Percentiles rank a stretch among this genome's conserved stretches.
Evolutionary conservation across 2,888 invertebrate species (phyloP).

Genomic region (Achlya flavicornis): DNA sequence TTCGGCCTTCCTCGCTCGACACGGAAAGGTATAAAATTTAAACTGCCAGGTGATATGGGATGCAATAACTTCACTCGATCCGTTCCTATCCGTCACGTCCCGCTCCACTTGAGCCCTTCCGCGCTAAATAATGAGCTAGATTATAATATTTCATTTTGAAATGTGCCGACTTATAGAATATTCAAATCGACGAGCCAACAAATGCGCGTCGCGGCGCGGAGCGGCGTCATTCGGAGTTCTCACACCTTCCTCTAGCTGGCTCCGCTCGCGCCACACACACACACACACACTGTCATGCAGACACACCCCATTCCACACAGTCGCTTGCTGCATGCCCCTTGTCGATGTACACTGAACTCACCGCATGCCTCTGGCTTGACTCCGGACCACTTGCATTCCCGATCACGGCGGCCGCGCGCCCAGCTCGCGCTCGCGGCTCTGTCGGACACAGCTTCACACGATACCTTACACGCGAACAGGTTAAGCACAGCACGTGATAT

Average conservation of each 20-base stretch:
- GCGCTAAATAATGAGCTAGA: constrained; percentile 38
- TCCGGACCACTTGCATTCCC: constrained; percentile 81
- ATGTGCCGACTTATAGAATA: constrained; percentile 23
- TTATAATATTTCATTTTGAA: constrained; percentile 19
- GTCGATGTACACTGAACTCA: constrained; percentile 73
- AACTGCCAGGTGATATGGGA: constrained; percentile 84
- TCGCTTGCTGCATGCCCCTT: constrained; percentile 77
- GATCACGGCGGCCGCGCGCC: constrained; percentile 75
- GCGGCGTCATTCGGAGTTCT: constrained; percentile 62
- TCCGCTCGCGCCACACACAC: constrained; percentile 81
- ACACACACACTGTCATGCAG: constrained; percentile 48
- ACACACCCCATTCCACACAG: constrained; percentile 56
- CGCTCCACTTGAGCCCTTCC: constrained; percentile 65
- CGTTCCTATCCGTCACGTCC: constrained; percentile 71
- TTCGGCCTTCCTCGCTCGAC: constrained; percentile 83
- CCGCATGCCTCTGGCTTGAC: constrained; percentile 77
- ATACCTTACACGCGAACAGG: constrained; percentile 79
- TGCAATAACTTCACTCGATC: constrained; percentile 77
- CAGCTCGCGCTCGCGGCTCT: constrained; percentile 56
- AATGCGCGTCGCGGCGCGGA: constrained; percentile 50
- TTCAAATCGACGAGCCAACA: constrained; percentile 28
- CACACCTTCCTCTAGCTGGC: constrained; percentile 75
- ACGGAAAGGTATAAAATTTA: constrained; percentile 84
- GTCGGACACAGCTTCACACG: constrained; percentile 76
- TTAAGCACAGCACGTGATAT: constrained; percentile 74